Evolutionary conservation across 2,888 invertebrate genomes (phyloP), one percentile per base, ranked within the genome.

Genomic region (Eristalinus aeneus): DNA sequence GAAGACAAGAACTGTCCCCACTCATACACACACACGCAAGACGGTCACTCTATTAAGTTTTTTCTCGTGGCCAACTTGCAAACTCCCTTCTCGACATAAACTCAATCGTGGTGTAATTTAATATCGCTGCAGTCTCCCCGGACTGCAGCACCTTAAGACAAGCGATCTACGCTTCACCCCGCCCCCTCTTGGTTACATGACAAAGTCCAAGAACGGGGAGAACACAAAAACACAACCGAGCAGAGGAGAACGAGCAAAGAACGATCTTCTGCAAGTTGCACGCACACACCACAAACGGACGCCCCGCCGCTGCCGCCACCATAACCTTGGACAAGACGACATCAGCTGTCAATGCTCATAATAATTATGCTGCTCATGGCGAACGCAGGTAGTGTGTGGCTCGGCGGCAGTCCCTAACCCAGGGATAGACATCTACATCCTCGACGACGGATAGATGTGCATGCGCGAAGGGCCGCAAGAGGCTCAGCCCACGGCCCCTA

Each of bases 311-410:
- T 5, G 5, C 31, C 71, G 63, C 56, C 60, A 69, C 65, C 86
- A 71, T 82, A 86, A 82, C 86, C 86, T 86, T 86, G 86, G 86
- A 86, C 82, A 86, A 86, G 86, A 82, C 86, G 82, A 86, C 86
- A 86, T 86, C 86, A 82, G 86, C 86, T 86, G 86, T 86, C 86
- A 86, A 86, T 86, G 86, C 86, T 86, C 86, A 86, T 86, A 82
- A 86, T 81, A 86, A 86, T 86, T 86, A 86, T 86, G 86, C 82
- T 86, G 82, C 86, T 74, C 86, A 81, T 74, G 72, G 73, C 77
- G 69, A 73, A 81, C 69, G 69, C 86, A 81, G 71, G 75, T 76
- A 79, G 71, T 74, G 39, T 20, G 36, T 20, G 46, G 46, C n/a
- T 46, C 46, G 46, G 8, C 46, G 46, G 8, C 46, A 46, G 46